These are phyloP conservation scores for Drosophila pseudoobscura DNA, from an alignment of 1,140 invertebrate species.

Conservation along the genomic window DNA sequence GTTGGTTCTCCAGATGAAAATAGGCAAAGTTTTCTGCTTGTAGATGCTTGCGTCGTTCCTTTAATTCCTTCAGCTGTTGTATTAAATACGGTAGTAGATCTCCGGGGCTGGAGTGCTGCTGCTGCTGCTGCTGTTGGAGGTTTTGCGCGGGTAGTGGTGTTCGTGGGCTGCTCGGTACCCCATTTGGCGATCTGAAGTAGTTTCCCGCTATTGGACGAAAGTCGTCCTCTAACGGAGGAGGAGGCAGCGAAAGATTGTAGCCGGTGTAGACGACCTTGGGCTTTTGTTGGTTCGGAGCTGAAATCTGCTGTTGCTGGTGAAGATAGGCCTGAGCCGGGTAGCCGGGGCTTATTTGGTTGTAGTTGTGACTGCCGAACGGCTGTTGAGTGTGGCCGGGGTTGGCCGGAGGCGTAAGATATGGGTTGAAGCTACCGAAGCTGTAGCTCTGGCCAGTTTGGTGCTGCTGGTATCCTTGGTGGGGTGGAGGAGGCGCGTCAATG, in stretches of 20 bases:
- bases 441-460: constrained; percentile 53
- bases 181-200: constrained; percentile 56
- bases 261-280: constrained; percentile 64
- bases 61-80: constrained; percentile 67
- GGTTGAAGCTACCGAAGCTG: constrained; percentile 70
- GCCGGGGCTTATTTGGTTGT: constrained; percentile 53
- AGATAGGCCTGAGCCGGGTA: constrained; percentile 48
- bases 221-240: constrained; percentile 64
- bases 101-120: constrained; percentile 20
- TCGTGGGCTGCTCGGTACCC: constrained; percentile 30
- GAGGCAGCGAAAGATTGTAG: constrained; percentile 72
- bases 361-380: constrained; percentile 40
- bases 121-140: constrained; percentile 25
- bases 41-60: constrained; percentile 71
- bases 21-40: constrained; percentile 79
- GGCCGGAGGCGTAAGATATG: constrained; percentile 67
- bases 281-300: constrained; percentile 38
- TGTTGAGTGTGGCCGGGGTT: constrained; percentile 25
- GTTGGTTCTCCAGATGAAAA: constrained; percentile 78
- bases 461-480: constrained; percentile 27
- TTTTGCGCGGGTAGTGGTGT: constrained; percentile 25
- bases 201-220: constrained; percentile 73
- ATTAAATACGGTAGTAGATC: constrained; percentile 73
- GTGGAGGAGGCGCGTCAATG: constrained; percentile 47
- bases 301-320: constrained; percentile 45